These are phyloP conservation scores for Peromyscus melanophrys DNA, from an alignment of 2,797 vertebrate genomes.

Conservation along the genomic window DNA sequence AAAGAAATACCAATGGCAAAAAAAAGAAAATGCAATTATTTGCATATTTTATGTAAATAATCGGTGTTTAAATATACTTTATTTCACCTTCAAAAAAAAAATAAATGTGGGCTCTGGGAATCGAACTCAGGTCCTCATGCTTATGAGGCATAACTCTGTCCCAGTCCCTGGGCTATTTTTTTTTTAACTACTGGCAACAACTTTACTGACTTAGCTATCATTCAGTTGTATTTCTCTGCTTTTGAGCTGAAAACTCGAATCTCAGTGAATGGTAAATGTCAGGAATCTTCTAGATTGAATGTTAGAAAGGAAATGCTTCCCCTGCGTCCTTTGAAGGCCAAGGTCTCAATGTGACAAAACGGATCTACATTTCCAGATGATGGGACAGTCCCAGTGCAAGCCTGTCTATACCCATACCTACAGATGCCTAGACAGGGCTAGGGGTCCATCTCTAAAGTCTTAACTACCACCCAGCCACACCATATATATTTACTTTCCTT, in stretches of 20 bases:
- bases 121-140: neutral
- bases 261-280: neutral
- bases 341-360: neutral
- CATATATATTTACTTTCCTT: conserved; percentile 13
- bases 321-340: neutral
- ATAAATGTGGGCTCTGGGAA: neutral
- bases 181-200: neutral
- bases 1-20: no score
- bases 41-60: no score
- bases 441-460: neutral
- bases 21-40: no score
- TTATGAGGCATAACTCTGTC: neutral
- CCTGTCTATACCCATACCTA: neutral
- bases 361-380: conserved; percentile 37
- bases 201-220: neutral
- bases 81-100: no score
- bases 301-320: conserved; percentile 40
- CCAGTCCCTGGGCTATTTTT: neutral
- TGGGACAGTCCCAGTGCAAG: neutral
- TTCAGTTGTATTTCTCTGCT: conserved; percentile 21
- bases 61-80: no score
- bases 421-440: neutral
- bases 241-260: neutral
- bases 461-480: neutral
- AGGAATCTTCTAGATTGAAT: conserved; percentile 1